phyloP scores from a whole-genome alignment of 2,797 vertebrate species.

The Neosalanx taihuensis region DNA sequence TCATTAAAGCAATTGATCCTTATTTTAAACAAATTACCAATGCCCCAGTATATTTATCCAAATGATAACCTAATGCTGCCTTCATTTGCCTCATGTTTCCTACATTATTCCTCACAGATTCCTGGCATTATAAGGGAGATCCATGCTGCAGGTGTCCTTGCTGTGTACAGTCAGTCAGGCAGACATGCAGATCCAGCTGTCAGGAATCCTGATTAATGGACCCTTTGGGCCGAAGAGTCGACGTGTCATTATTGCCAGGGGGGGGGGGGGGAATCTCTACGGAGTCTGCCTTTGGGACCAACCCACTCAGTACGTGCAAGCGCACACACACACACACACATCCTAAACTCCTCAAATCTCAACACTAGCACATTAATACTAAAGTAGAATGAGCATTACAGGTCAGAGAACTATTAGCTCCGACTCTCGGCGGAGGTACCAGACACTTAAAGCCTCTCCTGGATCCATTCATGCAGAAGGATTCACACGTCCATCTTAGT shows the following conservation, averaged over 20 bases:
- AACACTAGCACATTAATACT: not conserved
- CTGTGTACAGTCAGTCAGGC: not conserved
- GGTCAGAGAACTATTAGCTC: not conserved
- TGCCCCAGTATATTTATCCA: no score
- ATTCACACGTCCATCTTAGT: constrained; percentile 34
- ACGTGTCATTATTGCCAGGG: not conserved
- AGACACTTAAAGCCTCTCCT: not conserved
- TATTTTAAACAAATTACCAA: no score
- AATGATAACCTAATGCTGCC: no score
- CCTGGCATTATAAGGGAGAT: no score
- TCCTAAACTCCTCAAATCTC: not conserved
- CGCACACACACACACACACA: not conserved
- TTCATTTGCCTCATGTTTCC: no score
- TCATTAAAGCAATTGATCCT: no score
- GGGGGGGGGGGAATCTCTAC: no score
- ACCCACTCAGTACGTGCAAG: not conserved
- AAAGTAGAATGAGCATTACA: not conserved
- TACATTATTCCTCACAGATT: no score
- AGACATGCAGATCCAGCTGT: not conserved
- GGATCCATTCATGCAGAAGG: constrained; percentile 16
- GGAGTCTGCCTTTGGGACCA: not conserved
- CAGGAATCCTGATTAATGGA: not conserved
- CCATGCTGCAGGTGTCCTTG: no score
- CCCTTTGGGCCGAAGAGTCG: no score
- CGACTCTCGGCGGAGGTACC: not conserved